Conservation (phyloP, 2,113 vertebrate genomes). For the Corythaeola cristata region DNA sequence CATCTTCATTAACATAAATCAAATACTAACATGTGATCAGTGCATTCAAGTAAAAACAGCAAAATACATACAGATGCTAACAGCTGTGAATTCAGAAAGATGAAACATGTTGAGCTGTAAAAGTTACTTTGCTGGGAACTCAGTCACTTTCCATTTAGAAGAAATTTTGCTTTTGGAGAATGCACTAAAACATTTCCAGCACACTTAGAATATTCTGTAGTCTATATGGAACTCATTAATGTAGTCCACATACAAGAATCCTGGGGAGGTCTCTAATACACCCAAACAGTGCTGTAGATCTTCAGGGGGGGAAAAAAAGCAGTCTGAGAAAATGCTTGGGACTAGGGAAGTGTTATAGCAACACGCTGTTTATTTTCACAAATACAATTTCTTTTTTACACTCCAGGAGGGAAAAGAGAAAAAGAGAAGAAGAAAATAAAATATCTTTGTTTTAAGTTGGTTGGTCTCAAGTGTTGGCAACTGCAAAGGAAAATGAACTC, state of each 20-base stretch:
- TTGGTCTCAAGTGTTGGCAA: constrained; percentile 48
- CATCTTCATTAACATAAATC: not conserved
- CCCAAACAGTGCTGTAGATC: not conserved
- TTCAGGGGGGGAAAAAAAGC: not conserved
- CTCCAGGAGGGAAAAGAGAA: constrained; percentile 18
- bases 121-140: not conserved
- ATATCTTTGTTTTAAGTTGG: constrained; percentile 52
- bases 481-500: constrained; percentile 46
- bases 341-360: constrained; percentile 23
- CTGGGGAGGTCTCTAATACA: not conserved
- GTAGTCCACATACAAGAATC: not conserved
- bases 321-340: constrained; percentile 13
- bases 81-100: not conserved
- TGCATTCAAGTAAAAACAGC: not conserved
- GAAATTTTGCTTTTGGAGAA: constrained; percentile 4
- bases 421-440: not conserved
- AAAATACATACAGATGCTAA: not conserved
- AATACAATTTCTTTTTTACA: constrained; percentile 55
- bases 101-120: not conserved
- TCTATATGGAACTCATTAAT: not conserved
- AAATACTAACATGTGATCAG: not conserved
- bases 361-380: constrained; percentile 62
- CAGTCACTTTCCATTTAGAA: not conserved
- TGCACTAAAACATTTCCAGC: not conserved
- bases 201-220: not conserved